These are phyloP conservation scores for Drosophila anceps DNA, from an alignment of 2,888 invertebrate species.

Conservation along the genomic window DNA sequence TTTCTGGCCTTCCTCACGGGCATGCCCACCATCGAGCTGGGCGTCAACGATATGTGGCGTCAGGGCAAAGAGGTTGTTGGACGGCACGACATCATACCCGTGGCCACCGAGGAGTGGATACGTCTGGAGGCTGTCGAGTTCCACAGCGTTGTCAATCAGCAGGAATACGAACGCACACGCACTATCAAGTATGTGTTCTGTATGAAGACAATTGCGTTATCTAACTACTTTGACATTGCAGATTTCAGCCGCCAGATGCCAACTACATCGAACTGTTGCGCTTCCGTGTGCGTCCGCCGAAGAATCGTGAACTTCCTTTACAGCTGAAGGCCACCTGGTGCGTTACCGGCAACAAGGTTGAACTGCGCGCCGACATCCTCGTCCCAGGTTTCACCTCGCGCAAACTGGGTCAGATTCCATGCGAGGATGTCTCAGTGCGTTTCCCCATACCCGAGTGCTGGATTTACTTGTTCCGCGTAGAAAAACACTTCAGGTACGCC, in stretches of 20 bases:
- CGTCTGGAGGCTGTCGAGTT: slow-evolving; percentile 97
- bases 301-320: slow-evolving; percentile 97
- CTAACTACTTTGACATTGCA: slow-evolving; percentile 76
- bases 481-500: slow-evolving; percentile 93
- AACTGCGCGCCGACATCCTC: slow-evolving; percentile 96
- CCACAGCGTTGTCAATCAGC: slow-evolving; percentile 96
- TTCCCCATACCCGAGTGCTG: slow-evolving; percentile 99
- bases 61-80: slow-evolving; percentile 99
- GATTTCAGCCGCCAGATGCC: slow-evolving; percentile 98
- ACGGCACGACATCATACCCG: slow-evolving; percentile 99
- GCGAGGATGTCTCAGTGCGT: slow-evolving; percentile 97
- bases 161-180: slow-evolving; percentile 93
- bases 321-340: slow-evolving; percentile 96
- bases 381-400: slow-evolving; percentile 99
- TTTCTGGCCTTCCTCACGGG: slow-evolving; percentile 98
- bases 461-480: slow-evolving; percentile 99
- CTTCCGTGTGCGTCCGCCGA: slow-evolving; percentile 97
- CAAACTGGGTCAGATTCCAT: slow-evolving; percentile 97
- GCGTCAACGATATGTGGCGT: slow-evolving; percentile 98
- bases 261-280: slow-evolving; percentile 98
- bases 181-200: slow-evolving; percentile 90
- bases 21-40: slow-evolving; percentile 98
- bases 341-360: slow-evolving; percentile 95
- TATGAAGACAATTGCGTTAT: slow-evolving; percentile 35
- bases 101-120: slow-evolving; percentile 99